phyloP scores from a whole-genome alignment of 2,888 invertebrate species.

The Palloptera scutellata region DNA sequence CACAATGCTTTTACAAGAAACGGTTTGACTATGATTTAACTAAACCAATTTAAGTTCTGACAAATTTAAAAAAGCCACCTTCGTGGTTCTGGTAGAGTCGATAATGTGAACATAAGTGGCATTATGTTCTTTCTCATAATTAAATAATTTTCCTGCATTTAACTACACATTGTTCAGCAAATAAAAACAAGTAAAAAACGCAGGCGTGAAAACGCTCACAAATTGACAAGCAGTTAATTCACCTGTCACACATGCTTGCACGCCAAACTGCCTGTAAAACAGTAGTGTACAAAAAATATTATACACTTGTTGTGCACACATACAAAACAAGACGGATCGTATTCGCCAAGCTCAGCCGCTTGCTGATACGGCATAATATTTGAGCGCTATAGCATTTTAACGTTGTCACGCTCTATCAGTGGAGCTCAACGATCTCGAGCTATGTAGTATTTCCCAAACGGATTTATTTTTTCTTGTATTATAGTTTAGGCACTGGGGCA shows the following conservation, averaged over 20 bases:
- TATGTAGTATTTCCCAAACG: neutral
- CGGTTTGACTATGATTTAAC: too few species aligned
- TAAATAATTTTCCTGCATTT: too few species aligned
- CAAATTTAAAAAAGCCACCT: too few species aligned
- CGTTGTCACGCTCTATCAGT: conserved; percentile 54
- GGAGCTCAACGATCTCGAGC: conserved; percentile 45
- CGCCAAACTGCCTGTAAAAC: conserved; percentile 50
- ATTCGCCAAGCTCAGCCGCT: conserved; percentile 7
- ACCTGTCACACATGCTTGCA: conserved; percentile 32
- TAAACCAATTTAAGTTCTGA: too few species aligned
- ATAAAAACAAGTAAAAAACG: conserved; percentile 11
- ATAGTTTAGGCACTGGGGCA: conserved; percentile 13
- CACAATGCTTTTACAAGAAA: too few species aligned
- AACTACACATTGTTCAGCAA: too few species aligned
- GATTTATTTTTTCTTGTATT: conserved; percentile 17
- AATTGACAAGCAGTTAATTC: conserved; percentile 28
- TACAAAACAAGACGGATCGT: neutral
- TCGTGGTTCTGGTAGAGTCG: too few species aligned
- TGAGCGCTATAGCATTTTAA: too few species aligned
- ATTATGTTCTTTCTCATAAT: too few species aligned
- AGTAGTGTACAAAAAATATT: conserved; percentile 24
- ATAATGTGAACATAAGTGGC: too few species aligned
- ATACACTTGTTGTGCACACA: neutral
- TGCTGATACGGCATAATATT: neutral
- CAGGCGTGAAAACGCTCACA: conserved; percentile 29